Base-by-base conservation (phyloP, 2,113 vertebrate genomes). In the Conger conger region DNA sequence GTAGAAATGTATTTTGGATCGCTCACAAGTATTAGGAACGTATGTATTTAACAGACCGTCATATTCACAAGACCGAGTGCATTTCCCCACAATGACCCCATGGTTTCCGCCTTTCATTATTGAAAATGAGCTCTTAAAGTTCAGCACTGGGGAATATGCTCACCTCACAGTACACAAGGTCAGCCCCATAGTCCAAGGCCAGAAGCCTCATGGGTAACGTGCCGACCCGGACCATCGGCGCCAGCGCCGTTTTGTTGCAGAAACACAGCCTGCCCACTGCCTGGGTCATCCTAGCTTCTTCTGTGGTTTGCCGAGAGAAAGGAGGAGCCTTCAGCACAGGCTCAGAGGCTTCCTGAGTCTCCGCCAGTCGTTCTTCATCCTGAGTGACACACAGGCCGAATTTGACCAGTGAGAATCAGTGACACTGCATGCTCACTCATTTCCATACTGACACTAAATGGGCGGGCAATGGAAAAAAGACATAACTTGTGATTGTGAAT, bases 81-180 rank as follows among this genome's bases (percentile, higher is more conserved):
- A 42, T 6, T 42, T 42, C 40, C 40, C 40, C 40, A 42, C 4
- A 42, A 9, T 42, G 40, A 42, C 40, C 40, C 9, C 40, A n/a
- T n/a, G n/a, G 4, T 4, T 42, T 42, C 40, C 8, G 8, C 9
- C 40, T 42, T 42, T 6, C 40, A 42, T 42, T 42, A 42, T 6
- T 42, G 40, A 42, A 1, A 42, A 42, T 42, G 40, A 42, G 40
- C 4, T 42, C 9, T 42, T 42, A n/a, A 53, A 50, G 42, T 30
- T 23, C 23, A 50, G 3, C 54, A 2, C 42, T 33, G 23, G 27
- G 68, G 23, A 60, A 27, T 20, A 8, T 45, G 33, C 95, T 82
- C 92, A 99, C 98, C 97, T 99, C 98, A 80, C 97, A 97, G 92
- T 99, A 99, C 60, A 99, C 98, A 45, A 99, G 94, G 84, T 99